These are phyloP conservation scores for Trichonephila clavata DNA, from an alignment of 1,140 invertebrate species.

Conservation along the genomic window DNA sequence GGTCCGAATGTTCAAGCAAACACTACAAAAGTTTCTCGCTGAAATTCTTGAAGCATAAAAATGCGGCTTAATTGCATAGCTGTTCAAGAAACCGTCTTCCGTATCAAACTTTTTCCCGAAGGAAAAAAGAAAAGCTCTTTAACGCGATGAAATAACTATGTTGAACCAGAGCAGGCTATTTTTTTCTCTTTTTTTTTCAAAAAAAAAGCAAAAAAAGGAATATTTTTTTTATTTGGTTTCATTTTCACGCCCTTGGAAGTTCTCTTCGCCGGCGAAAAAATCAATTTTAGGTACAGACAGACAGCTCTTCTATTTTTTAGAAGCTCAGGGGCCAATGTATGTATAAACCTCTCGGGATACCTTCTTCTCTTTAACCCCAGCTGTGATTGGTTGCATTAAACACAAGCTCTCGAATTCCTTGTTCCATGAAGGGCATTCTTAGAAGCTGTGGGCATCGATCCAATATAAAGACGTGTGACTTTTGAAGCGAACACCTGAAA, in stretches of 20 bases:
- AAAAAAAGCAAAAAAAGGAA: background rate
- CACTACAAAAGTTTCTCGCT: constrained; percentile 32
- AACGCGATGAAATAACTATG: constrained; percentile 51
- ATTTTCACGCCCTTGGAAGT: background rate
- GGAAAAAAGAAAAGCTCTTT: constrained; percentile 30
- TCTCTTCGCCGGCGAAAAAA: constrained; percentile 8
- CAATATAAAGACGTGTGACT: constrained; percentile 54
- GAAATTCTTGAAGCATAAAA: constrained; percentile 56
- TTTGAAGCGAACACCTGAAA: constrained; percentile 68
- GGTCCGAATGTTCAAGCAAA: constrained; percentile 34
- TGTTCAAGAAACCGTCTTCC: constrained; percentile 28
- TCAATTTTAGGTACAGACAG: constrained; percentile 58
- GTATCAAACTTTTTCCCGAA: constrained; percentile 14
- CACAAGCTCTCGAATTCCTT: constrained; percentile 60
- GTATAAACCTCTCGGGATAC: constrained; percentile 55
- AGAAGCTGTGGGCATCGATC: constrained; percentile 30
- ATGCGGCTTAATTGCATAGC: constrained; percentile 57
- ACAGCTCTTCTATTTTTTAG: constrained; percentile 31
- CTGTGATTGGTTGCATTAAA: constrained; percentile 70
- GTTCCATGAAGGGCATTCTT: constrained; percentile 6
- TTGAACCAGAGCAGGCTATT: background rate
- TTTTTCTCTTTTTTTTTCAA: background rate
- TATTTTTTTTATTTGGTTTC: constrained; percentile 16
- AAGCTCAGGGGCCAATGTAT: constrained; percentile 36
- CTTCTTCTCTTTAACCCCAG: constrained; percentile 39